phyloP scores from a whole-genome alignment of 1,140 invertebrate genomes.

The Musca domestica region DNA sequence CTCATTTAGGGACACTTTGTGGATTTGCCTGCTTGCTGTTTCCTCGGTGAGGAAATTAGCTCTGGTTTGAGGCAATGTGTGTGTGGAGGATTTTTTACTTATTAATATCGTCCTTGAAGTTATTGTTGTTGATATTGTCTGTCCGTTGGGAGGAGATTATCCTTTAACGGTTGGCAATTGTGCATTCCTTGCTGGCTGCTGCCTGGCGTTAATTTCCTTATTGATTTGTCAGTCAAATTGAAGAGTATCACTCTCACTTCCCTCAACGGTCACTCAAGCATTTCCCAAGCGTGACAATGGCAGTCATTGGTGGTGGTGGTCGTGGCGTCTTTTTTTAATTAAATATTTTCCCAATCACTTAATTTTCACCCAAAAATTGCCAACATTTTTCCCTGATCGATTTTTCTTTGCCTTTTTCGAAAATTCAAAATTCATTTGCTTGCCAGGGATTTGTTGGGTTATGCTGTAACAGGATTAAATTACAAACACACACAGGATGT shows the following conservation, averaged over 20 bases:
- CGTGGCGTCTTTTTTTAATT: slow-evolving; percentile 37
- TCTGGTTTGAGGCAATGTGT: slow-evolving; percentile 23
- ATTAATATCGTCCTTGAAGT: too few species aligned
- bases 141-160: neutral
- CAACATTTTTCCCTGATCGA: neutral
- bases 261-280: neutral
- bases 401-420: neutral
- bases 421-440: neutral
- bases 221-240: slow-evolving; percentile 19
- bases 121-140: too few species aligned
- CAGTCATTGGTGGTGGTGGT: too few species aligned
- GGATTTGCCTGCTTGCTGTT: slow-evolving; percentile 42
- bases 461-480: slow-evolving; percentile 26
- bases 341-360: slow-evolving; percentile 51
- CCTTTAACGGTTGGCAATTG: slow-evolving; percentile 9
- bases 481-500: neutral
- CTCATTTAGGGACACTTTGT: slow-evolving; percentile 54
- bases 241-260: slow-evolving; percentile 5
- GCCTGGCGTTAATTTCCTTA: slow-evolving; percentile 11
- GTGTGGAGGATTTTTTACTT: too few species aligned
- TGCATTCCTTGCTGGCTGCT: neutral
- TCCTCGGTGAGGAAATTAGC: slow-evolving; percentile 26
- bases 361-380: slow-evolving; percentile 24
- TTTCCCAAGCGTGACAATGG: too few species aligned
- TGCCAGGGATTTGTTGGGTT: slow-evolving; percentile 19